These are phyloP conservation scores for Perdita meconis DNA, from an alignment of 2,888 invertebrate species.

Conservation along the genomic window DNA sequence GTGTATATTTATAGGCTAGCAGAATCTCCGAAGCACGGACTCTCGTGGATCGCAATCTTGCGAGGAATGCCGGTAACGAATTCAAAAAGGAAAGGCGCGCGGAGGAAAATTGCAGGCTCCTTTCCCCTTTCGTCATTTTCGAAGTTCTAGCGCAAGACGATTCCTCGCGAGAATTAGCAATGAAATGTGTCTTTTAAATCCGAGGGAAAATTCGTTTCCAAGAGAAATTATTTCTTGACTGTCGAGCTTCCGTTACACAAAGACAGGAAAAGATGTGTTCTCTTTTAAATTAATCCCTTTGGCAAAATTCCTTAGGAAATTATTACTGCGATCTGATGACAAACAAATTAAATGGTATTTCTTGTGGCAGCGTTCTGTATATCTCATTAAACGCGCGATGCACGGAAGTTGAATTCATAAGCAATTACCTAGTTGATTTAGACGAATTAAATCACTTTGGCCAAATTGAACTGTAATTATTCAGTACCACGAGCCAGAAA, in stretches of 20 bases:
- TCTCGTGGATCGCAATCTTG: slow-evolving; percentile 14
- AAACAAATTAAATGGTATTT: too few species aligned
- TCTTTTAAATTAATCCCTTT: slow-evolving; percentile 6
- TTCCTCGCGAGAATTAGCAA: slow-evolving; percentile 27
- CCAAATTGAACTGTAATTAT: too few species aligned
- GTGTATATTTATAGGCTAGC: slow-evolving; percentile 35
- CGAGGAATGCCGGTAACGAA: slow-evolving; percentile 36
- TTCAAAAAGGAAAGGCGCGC: slow-evolving; percentile 25
- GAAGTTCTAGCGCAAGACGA: slow-evolving; percentile 25
- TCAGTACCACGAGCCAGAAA: too few species aligned
- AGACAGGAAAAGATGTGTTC: neutral
- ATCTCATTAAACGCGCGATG: too few species aligned
- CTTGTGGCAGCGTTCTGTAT: too few species aligned
- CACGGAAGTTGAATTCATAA: too few species aligned
- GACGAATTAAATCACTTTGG: too few species aligned
- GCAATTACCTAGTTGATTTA: too few species aligned
- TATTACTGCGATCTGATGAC: too few species aligned
- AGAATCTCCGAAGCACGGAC: slow-evolving; percentile 1
- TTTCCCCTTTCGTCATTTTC: slow-evolving; percentile 4
- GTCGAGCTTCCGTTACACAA: slow-evolving; percentile 4
- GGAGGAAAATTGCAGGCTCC: slow-evolving; percentile 20
- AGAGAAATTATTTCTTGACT: slow-evolving; percentile 34
- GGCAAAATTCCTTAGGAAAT: too few species aligned
- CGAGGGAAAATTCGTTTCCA: slow-evolving; percentile 24
- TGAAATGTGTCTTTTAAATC: slow-evolving; percentile 34